Base-by-base conservation (phyloP, 2,797 vertebrate genomes). In the Chloroceryle inda region DNA sequence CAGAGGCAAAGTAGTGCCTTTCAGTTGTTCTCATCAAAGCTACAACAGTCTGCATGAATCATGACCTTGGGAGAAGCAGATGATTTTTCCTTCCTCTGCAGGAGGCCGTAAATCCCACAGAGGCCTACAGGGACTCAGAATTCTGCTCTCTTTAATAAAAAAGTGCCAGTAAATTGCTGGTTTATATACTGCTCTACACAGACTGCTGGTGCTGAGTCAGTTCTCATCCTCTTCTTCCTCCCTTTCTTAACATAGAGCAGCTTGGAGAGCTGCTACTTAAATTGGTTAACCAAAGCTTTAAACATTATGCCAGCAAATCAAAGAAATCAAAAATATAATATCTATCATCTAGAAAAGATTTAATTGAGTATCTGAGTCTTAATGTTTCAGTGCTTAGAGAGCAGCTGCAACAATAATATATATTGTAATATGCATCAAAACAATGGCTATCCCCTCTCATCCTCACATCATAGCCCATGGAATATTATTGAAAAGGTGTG, bases 1-100 rank as follows among this genome's bases (percentile, higher is more conserved):
- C 37, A 71, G 31, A 74, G 10, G 22, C 26, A 31, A 73, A 64
- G 10, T 26, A 16, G 18, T 64, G 18, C 14, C 35, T 66, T 80
- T 92, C 79, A 81, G 53, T 24, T 78, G 6, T 47, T 85, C 35
- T 42, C 73, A 77, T 29, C 56, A 89, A 89, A 94, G n/a, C 23
- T 29, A 58, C n/a, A 73, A 61, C 1, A 5, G 22, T 72, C 4
- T 0, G 53, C 58, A 50, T 11, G 58, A 85, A 85, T 84, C 61
- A 80, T 1, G 3, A 33, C 8, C 62, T 71, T 89, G 58, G 26
- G 64, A 85, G 73, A 89, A 84, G 55, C 12, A 16, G 58, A 71
- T 75, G 17, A 91, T 75, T 91, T 91, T 89, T 45, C 11, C 31
- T 80, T 94, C 69, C n/a, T 66, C 62, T 86, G 19, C 62, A 81